A percentile compares a stretch with the other conserved stretches of the same genome.
These are phyloP conservation scores for Camponotus vicinus DNA, from an alignment of 1,140 invertebrate genomes.

Conservation along the genomic window DNA sequence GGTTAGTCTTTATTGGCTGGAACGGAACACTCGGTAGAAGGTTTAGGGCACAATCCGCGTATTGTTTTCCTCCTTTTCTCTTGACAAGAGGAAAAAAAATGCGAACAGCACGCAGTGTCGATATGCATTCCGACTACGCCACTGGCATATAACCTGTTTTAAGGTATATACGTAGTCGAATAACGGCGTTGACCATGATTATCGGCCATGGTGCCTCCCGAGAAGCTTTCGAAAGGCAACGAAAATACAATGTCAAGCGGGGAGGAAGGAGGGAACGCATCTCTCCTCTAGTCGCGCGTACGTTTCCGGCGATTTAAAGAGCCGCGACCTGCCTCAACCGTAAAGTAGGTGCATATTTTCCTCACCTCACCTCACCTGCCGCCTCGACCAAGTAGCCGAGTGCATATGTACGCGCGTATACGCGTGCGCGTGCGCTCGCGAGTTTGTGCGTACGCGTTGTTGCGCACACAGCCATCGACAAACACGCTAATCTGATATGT, in stretches of 20 bases:
- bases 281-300: constrained; percentile 33
- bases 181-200: constrained; percentile 54
- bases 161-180: constrained; percentile 12
- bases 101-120: neutral
- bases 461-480: neutral
- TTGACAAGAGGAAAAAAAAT: neutral
- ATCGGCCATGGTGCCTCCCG: constrained; percentile 32
- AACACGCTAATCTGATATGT: constrained; percentile 5
- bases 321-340: constrained; percentile 64
- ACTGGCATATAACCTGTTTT: constrained; percentile 54
- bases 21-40: neutral
- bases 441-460: constrained; percentile 10
- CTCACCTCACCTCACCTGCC: constrained; percentile 51
- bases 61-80: neutral
- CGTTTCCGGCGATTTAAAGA: constrained; percentile 69
- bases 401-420: neutral
- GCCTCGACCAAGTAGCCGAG: constrained; percentile 17
- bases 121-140: constrained; percentile 39
- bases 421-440: too few relatives aligned
- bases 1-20: too few relatives aligned
- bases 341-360: constrained; percentile 67
- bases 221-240: constrained; percentile 53
- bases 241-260: constrained; percentile 56
- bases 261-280: too few relatives aligned
- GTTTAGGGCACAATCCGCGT: neutral